These are phyloP conservation scores for Asobara japonica DNA, from an alignment of 1,140 invertebrate genomes.

Conservation along the genomic window DNA sequence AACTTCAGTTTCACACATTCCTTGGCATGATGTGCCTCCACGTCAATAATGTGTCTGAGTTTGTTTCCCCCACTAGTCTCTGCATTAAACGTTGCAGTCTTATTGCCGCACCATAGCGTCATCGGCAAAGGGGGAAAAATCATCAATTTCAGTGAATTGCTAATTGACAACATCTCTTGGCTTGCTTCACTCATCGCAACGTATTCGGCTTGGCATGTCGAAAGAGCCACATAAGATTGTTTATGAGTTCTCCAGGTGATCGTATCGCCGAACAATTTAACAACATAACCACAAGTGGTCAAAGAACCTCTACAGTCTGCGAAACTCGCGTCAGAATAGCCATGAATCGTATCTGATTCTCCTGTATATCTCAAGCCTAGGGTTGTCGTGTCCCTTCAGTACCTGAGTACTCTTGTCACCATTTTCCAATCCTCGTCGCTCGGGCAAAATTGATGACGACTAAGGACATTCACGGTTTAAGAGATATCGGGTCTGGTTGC, in stretches of 20 bases:
- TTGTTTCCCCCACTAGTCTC: no score
- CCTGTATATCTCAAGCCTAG: no score
- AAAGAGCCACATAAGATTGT: background rate
- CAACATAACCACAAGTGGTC: background rate
- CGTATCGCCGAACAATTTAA: background rate
- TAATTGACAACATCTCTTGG: background rate
- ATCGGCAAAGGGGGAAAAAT: background rate
- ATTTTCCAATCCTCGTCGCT: no score
- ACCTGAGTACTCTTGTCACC: no score
- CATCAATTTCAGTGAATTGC: background rate
- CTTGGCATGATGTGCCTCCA: no score
- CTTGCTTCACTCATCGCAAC: background rate
- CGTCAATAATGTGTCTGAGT: no score
- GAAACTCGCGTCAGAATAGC: background rate
- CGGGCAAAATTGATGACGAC: background rate
- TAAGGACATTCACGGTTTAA: background rate
- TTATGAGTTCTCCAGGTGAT: background rate
- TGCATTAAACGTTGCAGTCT: no score
- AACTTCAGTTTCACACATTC: no score
- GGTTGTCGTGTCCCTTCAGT: no score
- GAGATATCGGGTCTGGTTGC: background rate
- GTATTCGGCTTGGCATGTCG: background rate
- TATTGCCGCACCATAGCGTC: slow-evolving; percentile 1
- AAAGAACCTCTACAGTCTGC: background rate
- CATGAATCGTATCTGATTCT: background rate